phyloP scores from a whole-genome alignment of 2,113 vertebrate genomes.

The Phalacrocorax brasilianus region DNA sequence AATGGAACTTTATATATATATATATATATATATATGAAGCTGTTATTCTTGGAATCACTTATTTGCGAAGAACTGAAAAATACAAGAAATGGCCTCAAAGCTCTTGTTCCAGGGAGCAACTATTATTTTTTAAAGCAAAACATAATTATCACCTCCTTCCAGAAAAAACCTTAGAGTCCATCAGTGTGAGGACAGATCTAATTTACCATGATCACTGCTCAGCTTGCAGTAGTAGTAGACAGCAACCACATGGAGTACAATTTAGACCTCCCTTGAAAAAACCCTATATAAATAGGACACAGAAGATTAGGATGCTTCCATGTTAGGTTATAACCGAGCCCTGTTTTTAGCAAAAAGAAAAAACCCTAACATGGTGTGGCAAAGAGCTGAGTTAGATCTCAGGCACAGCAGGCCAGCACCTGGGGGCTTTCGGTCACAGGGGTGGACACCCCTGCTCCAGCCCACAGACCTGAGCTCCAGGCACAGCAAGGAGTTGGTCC shows the following conservation, averaged over 20 bases:
- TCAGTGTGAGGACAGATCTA: background rate
- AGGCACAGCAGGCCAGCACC: background rate
- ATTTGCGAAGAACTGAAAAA: background rate
- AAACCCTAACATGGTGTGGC: background rate
- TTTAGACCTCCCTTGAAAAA: background rate
- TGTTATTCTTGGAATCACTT: background rate
- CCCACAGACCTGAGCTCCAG: background rate
- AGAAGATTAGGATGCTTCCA: background rate
- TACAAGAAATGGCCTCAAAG: background rate
- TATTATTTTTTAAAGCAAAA: slow-evolving; percentile 1
- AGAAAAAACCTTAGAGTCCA: background rate
- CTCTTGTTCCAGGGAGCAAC: background rate
- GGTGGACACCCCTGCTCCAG: background rate
- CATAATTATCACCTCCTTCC: background rate
- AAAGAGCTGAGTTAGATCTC: background rate
- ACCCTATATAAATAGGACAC: background rate
- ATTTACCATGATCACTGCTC: background rate
- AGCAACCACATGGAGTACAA: background rate
- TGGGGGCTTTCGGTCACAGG: background rate
- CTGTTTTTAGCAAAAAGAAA: background rate
- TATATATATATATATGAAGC: background rate
- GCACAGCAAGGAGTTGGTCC: background rate
- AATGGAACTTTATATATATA: background rate
- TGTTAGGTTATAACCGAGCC: background rate
- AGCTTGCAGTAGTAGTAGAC: background rate